Evolutionary conservation across 92 coral and sea anemone species (phyloP), one percentile per base, ranked within the genome.

Genomic region (Heteractis magnifica): DNA sequence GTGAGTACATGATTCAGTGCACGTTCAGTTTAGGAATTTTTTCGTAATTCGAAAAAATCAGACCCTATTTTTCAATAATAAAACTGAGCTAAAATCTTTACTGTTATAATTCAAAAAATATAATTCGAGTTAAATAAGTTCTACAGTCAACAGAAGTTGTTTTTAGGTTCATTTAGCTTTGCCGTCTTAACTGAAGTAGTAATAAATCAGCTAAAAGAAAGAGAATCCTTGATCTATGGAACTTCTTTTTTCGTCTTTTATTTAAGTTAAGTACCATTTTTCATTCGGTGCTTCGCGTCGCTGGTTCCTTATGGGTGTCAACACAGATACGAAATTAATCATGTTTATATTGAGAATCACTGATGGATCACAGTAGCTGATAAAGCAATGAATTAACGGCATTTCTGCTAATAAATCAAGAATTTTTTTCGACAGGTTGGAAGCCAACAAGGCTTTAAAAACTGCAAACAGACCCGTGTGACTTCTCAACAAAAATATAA

Each of bases 251-350:
- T 68, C 49, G 73, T 68, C 23, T 26, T 13, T 21, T 48, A 68
- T 68, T 68, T 26, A 8, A 68, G 44, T 13, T 48, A 68, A 68
- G 44, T 20, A 68, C 73, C 20, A 68, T 68, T 68, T 7, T n/a
- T 68, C 73, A 68, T 20, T 68, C 4, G 4, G 44, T 34, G 3
- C 44, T 34, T 2, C 44, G 44, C 44, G 44, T 34, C 44, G 44
- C 44, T 34, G 44, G 44, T 34, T 34, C 44, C 44, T 2, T 0
- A 34, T 34, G 44, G 44, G 44, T 34, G 44, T 34, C 44, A 34
- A 34, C 44, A 34, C 71, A 64, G 71, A 68, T 68, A 68, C 26
- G 73, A 68, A 68, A 68, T 68, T 68, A 68, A 68, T 68, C 73
- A 68, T 23, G 49, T 68, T 68, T 68, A 68, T 68, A 68, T 23